Conservation (phyloP, 2,113 vertebrate species). For the Kryptolebias marmoratus region DNA sequence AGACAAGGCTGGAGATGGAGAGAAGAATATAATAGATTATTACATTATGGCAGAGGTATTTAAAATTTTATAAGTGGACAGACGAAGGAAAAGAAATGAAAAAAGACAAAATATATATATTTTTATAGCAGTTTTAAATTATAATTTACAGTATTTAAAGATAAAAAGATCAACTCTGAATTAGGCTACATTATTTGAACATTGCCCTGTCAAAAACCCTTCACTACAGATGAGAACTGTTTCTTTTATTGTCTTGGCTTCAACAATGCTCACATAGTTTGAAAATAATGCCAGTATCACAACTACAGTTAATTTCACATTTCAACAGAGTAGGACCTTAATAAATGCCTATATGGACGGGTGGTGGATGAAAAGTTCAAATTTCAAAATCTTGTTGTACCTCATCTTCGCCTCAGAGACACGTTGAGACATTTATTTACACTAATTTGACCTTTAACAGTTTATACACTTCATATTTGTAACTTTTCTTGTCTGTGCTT, state of each 20-base stretch:
- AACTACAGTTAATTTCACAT: background rate
- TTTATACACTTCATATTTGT: background rate
- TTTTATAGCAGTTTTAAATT: conserved; percentile 23
- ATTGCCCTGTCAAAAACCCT: background rate
- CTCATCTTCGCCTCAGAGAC: background rate
- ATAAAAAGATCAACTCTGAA: background rate
- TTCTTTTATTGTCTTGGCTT: background rate
- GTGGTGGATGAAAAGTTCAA: background rate
- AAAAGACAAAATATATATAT: conserved; percentile 23
- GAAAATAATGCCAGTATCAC: background rate
- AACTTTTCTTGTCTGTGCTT: background rate
- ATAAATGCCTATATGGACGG: background rate
- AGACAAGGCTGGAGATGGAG: conserved; percentile 36
- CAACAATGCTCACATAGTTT: background rate
- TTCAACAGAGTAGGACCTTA: background rate
- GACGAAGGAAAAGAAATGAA: conserved; percentile 15
- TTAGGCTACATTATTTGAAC: background rate
- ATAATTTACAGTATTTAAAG: background rate
- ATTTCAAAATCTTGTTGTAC: background rate
- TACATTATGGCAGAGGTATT: conserved; percentile 38
- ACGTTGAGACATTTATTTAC: background rate
- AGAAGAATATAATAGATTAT: conserved; percentile 40
- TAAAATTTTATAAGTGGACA: conserved; percentile 26
- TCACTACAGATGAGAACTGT: background rate
- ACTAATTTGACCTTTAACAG: background rate